Evolutionary conservation across 1,140 invertebrate genomes (phyloP), one percentile per base, ranked within the genome.

Genomic region (Nylanderia fulva): DNA sequence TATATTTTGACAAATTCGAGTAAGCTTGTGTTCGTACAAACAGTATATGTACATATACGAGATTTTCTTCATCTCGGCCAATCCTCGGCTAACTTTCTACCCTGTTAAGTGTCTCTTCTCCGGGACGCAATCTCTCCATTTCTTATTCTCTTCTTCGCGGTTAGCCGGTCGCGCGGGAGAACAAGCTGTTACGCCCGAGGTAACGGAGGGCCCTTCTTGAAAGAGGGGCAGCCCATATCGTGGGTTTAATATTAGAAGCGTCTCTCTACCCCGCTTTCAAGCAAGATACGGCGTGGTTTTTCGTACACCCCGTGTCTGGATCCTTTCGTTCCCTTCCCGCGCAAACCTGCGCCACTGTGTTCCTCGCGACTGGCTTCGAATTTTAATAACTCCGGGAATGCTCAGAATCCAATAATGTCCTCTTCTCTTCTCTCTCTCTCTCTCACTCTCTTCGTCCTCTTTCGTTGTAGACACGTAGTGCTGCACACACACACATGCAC

Each of bases 391-490:
- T 94, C 91, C 82, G 93, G 90, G 94, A 94, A 94, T 94, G 93
- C 86, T 94, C 93, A 94, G 94, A 94, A 94, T 94, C 93, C 94
- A 94, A 94, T 94, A 94, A 94, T 94, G 93, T 94, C 92, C 91
- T 92, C 88, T 90, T 54, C 77, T 21, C 42, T 13, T 8, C 68
- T 24, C 9, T 39, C 21, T 45, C 21, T 72, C 27, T 48, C 42
- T 75, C 60, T 52, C 66, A 33, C 61, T 29, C n/a, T n/a, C 1
- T 8, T 75, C 36, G 5, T 29, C 27, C 33, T 61, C n/a, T 69
- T 15, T 63, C 18, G 18, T 80, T 42, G 52, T 56, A 69, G 21
- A 80, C 36, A 80, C 64, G 33, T 80, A 80, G 24, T 21, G 66
- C 45, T 60, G 60, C 64, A 71, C 79, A 56, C 21, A 69, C 45